Base-by-base conservation (phyloP, 92 coral and sea anemone species). In the Phymanthus crucifer region DNA sequence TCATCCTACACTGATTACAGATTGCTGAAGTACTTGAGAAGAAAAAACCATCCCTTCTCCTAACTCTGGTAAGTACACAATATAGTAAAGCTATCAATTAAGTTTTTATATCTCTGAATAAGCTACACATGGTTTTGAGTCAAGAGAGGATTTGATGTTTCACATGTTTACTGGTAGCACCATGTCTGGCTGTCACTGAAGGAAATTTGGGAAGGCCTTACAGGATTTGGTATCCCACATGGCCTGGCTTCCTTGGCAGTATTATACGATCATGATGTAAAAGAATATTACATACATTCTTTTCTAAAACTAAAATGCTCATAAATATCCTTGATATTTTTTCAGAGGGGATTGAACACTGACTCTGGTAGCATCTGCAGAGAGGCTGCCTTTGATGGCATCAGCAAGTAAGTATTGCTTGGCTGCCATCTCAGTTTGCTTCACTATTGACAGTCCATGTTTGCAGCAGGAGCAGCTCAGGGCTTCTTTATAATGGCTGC, bases 361-460 rank as follows among this genome's bases (percentile, higher is more conserved):
- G 99, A 95, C 70, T 93, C 97, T 81, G 99, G 97, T 1, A 78
- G 81, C n/a, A 84, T 86, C 32, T 86, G 91, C 64, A 90, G 99
- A 32, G 98, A 95, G 74, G 99, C 99, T 46, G 99, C 99, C 23
- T 95, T 95, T 90, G 99, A 95, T 87, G 97, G 99, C 64, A 95
- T 95, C 38, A 91, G 99, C 94, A 90, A 91, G 99, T 95, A 73
- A 46, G 92, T 76, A 35, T 10, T 21, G 36, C 66, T 23, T 12
- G 10, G 33, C 34, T 16, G 23, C 21, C 19, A 24, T 61, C 34
- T 8, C 10, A 3, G 29, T n/a, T 2, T 26, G 11, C 5, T 3
- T 61, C 23, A 5, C 33, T 17, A 27, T 17, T 18, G 10, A 3
- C 13, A 17, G 3, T 29, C 13, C 10, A 29, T 6, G 5, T 54